A percentile compares a stretch with the other conserved stretches of the same genome.
phyloP scores from a whole-genome alignment of 2,113 vertebrate genomes.

The Neopipo cinnamomea region DNA sequence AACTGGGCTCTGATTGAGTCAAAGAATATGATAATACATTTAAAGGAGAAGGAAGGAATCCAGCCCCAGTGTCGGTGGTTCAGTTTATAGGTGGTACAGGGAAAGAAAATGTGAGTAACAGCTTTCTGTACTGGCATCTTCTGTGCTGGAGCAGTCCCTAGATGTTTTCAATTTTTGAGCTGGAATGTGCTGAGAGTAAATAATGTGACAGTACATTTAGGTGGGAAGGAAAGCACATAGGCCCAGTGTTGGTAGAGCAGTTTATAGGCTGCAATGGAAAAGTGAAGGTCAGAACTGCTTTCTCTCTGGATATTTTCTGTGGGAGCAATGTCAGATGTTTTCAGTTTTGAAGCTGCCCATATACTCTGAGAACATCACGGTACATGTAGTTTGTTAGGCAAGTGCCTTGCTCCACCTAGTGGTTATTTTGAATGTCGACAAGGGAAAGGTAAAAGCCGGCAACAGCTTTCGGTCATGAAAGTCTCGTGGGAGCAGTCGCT shows the following conservation, averaged over 20 bases:
- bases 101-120: background rate
- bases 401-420: background rate
- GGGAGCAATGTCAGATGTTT: rapidly evolving
- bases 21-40: background rate
- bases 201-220: background rate
- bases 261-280: background rate
- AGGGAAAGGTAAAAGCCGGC: too few species aligned
- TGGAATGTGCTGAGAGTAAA: background rate
- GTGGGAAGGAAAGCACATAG: background rate
- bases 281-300: background rate
- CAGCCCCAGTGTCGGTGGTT: background rate
- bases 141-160: background rate
- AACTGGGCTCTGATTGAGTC: background rate
- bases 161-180: background rate
- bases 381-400: rapidly evolving
- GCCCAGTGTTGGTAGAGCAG: background rate
- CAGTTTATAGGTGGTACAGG: background rate
- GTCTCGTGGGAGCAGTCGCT: background rate
- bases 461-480: rapidly evolving
- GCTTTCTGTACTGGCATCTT: background rate
- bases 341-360: rapidly evolving
- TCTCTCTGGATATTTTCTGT: background rate
- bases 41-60: background rate
- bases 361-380: rapidly evolving
- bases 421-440: rapidly evolving